A percentile compares a stretch with the other conserved stretches of the same genome.
phyloP scores from a whole-genome alignment of 2,888 invertebrate genomes.

The Amphipoea oculea region DNA sequence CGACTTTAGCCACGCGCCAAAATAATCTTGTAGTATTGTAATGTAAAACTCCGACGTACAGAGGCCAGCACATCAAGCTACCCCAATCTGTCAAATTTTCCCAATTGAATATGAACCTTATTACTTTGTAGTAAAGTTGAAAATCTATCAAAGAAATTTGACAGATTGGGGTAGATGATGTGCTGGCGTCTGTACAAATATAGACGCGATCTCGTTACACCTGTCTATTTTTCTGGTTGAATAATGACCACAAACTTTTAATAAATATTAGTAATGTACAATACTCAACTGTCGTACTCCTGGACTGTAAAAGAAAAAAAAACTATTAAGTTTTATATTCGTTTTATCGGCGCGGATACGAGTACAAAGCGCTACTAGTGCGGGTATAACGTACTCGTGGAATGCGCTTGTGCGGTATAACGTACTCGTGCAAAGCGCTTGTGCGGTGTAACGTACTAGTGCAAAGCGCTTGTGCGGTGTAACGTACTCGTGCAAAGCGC shows the following conservation, averaged over 20 bases:
- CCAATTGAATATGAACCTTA: too few relatives aligned
- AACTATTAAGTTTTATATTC: neutral
- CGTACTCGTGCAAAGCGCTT: neutral
- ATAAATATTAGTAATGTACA: neutral
- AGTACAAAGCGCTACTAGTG: too few relatives aligned
- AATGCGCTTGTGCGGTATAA: too few relatives aligned
- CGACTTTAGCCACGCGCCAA: neutral
- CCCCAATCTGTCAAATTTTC: too few relatives aligned
- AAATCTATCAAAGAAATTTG: too few relatives aligned
- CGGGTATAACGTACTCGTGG: too few relatives aligned
- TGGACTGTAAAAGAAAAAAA: conserved; percentile 28
- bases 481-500: neutral
- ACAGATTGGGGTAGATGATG: too few relatives aligned
- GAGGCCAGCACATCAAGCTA: too few relatives aligned
- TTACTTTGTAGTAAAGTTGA: too few relatives aligned
- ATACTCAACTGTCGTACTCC: conserved; percentile 21
- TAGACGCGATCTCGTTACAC: neutral
- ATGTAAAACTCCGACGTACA: neutral
- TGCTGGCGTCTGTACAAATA: too few relatives aligned
- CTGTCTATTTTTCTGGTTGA: neutral
- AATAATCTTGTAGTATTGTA: neutral
- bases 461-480: too few relatives aligned
- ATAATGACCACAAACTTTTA: neutral
- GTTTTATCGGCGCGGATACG: neutral
- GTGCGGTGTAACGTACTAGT: neutral